Evolutionary conservation across 2,888 invertebrate genomes (phyloP).

Genomic region (Tachina lurida): DNA sequence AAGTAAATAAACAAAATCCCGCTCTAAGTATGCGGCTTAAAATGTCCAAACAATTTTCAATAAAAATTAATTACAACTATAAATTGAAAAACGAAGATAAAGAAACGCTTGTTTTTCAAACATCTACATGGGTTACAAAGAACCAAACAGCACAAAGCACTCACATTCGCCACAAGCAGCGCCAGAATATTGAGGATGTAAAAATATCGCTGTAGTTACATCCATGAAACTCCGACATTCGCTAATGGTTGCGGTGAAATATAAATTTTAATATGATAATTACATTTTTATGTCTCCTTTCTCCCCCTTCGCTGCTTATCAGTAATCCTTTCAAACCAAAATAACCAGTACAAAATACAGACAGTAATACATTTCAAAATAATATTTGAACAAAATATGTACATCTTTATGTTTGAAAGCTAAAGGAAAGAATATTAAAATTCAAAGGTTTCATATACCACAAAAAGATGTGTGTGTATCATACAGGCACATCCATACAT

Average conservation of each 20-base stretch:
- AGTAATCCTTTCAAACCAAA: constrained; percentile 48
- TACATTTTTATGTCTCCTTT: constrained; percentile 23
- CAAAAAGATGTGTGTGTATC: background rate
- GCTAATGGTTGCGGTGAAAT: constrained; percentile 51
- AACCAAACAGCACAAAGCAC: background rate
- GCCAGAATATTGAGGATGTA: background rate
- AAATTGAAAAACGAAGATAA: constrained; percentile 17
- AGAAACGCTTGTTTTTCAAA: constrained; percentile 32
- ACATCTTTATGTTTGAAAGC: background rate
- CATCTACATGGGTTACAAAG: background rate
- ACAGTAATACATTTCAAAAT: constrained; percentile 34
- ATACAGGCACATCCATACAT: background rate
- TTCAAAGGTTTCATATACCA: constrained; percentile 3
- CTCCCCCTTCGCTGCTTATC: background rate
- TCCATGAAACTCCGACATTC: constrained; percentile 9
- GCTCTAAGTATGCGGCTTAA: constrained; percentile 6
- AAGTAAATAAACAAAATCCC: background rate
- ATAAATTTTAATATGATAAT: constrained; percentile 64
- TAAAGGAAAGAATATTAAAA: background rate
- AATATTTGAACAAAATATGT: constrained; percentile 3
- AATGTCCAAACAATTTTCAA: constrained; percentile 4
- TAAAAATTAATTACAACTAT: constrained; percentile 32
- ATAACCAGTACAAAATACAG: background rate
- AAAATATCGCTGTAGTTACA: constrained; percentile 12
- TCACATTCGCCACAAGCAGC: constrained; percentile 5